Evolutionary conservation across 2,888 invertebrate species (phyloP), one percentile per base, ranked within the genome.

Genomic region (Cephus nigrinus): DNA sequence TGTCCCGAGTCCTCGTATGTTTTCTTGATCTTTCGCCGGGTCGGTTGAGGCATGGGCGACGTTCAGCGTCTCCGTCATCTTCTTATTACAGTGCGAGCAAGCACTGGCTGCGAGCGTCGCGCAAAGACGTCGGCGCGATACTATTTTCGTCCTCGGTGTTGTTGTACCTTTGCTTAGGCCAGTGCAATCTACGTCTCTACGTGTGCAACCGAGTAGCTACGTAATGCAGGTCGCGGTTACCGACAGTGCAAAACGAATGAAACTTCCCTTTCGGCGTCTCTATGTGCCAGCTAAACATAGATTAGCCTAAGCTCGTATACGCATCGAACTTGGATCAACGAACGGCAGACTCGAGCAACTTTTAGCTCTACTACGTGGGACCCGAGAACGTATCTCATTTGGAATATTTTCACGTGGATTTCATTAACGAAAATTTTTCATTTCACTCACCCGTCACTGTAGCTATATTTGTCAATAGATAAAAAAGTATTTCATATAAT

Each of bases 211-310:
- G 75, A 75, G 35, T 68, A 76, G 80, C 82, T 76, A 79, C 86
- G 87, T 88, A 88, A 88, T 87, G 87, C 88, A 88, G 87, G 87
- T 88, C 88, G 88, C 84, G 87, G 87, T 88, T 87, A 85, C 82
- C 84, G 86, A 86, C 85, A 82, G 83, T 80, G 84, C 82, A 82
- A 84, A 84, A 81, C 79, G 83, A 83, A 81, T 75, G 80, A 81
- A 78, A 80, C 78, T 75, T 55, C 12, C 12, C 71, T 31, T 31
- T 31, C 71, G 71, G 71, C 71, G 12, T 31, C 71, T 71, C 31
- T 68, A 75, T 73, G 75, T 75, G 78, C 81, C 80, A 81, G 75
- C 78, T 71, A 71, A 32, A 71, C 71, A 32, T 71, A 33, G 71
- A 31, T 71, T 33, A 33, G 31, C 71, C 15, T 15, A 33, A 32